Evolutionary conservation across 2,888 invertebrate genomes (phyloP).

Genomic region (Bibio marci): DNA sequence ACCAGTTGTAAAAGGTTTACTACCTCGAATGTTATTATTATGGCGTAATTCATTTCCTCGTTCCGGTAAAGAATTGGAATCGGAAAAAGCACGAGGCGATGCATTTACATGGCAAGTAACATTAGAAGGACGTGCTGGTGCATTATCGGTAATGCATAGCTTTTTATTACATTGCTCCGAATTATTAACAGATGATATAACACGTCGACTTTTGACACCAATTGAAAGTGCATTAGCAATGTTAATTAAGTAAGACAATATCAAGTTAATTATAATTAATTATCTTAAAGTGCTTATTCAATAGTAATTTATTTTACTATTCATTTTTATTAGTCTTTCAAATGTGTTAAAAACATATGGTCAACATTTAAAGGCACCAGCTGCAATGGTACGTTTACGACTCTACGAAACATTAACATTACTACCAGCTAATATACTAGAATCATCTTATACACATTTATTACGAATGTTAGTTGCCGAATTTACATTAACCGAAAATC

Average conservation of each 20-base stretch:
- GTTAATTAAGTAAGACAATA: conserved; percentile 63
- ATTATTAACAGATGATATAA: conserved; percentile 80
- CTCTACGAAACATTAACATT: conserved; percentile 75
- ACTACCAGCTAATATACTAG: conserved; percentile 62
- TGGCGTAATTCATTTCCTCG: conserved; percentile 98
- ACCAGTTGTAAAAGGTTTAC: conserved; percentile 76
- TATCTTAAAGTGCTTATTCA: background rate
- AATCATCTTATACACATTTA: conserved; percentile 62
- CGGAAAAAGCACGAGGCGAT: conserved; percentile 89
- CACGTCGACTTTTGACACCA: conserved; percentile 71
- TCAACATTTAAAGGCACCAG: conserved; percentile 82
- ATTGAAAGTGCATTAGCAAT: conserved; percentile 92
- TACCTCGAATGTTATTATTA: conserved; percentile 83
- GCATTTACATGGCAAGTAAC: conserved; percentile 99
- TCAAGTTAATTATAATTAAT: background rate
- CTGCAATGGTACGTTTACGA: conserved; percentile 81
- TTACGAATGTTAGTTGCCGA: conserved; percentile 86
- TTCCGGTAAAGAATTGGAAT: conserved; percentile 89
- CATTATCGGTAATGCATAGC: conserved; percentile 88
- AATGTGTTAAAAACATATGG: conserved; percentile 76
- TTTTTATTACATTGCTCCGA: conserved; percentile 83
- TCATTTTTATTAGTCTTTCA: conserved; percentile 48
- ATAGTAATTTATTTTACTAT: background rate
- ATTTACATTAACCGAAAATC: conserved; percentile 86
- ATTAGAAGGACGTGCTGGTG: conserved; percentile 89